These are phyloP conservation scores for Discoglossus pictus DNA, from an alignment of 2,797 vertebrate species.

Conservation along the genomic window DNA sequence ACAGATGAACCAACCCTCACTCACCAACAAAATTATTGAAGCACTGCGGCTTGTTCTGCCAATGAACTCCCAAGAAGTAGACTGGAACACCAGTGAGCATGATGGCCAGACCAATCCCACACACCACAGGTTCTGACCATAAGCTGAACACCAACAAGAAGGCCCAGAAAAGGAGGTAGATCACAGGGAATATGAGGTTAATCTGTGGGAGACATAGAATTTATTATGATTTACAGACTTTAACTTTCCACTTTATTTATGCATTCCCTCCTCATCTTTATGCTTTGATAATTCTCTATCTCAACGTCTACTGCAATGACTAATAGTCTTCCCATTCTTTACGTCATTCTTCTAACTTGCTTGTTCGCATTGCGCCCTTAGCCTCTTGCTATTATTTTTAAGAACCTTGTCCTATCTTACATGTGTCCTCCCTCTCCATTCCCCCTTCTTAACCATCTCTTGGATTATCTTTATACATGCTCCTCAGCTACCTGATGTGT, in stretches of 20 bases:
- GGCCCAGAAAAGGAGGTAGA: slow-evolving; percentile 93
- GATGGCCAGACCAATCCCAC: slow-evolving; percentile 89
- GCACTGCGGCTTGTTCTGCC: slow-evolving; percentile 87
- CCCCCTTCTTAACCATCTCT: not conserved
- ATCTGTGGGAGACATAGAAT: slow-evolving; percentile 65
- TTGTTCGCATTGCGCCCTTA: too few species aligned
- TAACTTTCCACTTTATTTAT: too few species aligned
- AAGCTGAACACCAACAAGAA: slow-evolving; percentile 91
- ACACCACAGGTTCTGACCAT: slow-evolving; percentile 90
- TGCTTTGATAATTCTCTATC: too few species aligned
- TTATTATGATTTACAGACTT: too few species aligned
- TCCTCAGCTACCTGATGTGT: not conserved
- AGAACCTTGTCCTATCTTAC: too few species aligned
- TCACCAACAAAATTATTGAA: slow-evolving; percentile 79
- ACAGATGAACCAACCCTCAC: slow-evolving; percentile 38
- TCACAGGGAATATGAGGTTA: slow-evolving; percentile 84
- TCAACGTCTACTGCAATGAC: too few species aligned
- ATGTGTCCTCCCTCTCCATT: not conserved
- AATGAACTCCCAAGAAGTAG: slow-evolving; percentile 90
- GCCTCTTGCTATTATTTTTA: too few species aligned
- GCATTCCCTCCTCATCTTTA: slow-evolving; percentile 1
- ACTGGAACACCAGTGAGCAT: slow-evolving; percentile 91
- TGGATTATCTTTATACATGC: not conserved
- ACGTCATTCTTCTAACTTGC: too few species aligned
- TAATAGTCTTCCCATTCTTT: too few species aligned